A percentile compares a stretch with the other conserved stretches of the same genome.
Conservation (phyloP, 2,888 invertebrate species). For the Zelleria hepariella region DNA sequence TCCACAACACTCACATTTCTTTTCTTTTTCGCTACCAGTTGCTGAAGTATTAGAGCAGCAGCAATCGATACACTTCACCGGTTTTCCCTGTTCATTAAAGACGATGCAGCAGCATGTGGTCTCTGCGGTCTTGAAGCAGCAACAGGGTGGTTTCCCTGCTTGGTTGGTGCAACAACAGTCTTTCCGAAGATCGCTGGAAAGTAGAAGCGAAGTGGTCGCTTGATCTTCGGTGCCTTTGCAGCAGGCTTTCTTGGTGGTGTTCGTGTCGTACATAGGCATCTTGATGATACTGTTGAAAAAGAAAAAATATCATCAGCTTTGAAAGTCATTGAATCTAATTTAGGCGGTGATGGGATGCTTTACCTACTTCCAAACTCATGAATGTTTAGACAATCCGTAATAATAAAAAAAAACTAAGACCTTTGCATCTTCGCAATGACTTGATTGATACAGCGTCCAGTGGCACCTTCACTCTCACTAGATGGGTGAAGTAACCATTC, state of each 20-base stretch:
- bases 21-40: background rate
- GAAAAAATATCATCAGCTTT: background rate
- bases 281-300: slow-evolving; percentile 9
- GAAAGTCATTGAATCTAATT: background rate
- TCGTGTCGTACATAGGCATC: slow-evolving; percentile 36
- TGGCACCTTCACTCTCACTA: too few species aligned
- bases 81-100: slow-evolving; percentile 15
- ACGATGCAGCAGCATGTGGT: slow-evolving; percentile 5
- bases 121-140: background rate
- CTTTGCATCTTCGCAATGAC: too few species aligned
- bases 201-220: background rate
- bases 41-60: background rate
- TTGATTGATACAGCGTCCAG: too few species aligned
- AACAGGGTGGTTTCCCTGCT: background rate
- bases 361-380: too few species aligned
- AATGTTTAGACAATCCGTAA: too few species aligned
- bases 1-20: background rate
- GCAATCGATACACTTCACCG: slow-evolving; percentile 14
- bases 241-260: background rate
- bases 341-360: too few species aligned
- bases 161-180: background rate
- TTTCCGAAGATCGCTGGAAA: background rate
- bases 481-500: too few species aligned
- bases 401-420: too few species aligned
- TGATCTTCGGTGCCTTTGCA: background rate